A percentile compares a stretch with the other conserved stretches of the same genome.
Evolutionary conservation across 2,113 vertebrate species (phyloP).

Genomic region (Campylomormyrus numenius): DNA sequence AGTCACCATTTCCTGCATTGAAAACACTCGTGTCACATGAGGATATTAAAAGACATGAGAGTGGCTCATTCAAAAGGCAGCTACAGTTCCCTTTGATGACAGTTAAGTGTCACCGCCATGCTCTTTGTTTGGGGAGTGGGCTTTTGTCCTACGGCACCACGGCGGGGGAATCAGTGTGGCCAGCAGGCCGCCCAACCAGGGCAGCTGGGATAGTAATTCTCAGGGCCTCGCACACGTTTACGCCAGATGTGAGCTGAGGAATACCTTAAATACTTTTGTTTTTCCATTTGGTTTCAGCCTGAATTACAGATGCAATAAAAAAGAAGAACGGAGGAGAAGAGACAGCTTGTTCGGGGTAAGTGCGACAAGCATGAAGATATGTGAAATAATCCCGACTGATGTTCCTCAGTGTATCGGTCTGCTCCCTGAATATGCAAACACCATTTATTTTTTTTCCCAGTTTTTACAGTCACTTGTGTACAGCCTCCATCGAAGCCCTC

Average conservation of each 20-base stretch:
- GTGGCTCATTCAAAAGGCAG: background rate
- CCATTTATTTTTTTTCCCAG: background rate
- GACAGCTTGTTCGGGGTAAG: background rate
- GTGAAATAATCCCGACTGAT: background rate
- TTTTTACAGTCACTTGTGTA: background rate
- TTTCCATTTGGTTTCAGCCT: slow-evolving; percentile 24
- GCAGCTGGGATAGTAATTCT: slow-evolving; percentile 10
- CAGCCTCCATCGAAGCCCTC: background rate
- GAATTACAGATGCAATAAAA: slow-evolving; percentile 13
- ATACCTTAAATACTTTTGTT: slow-evolving; percentile 25
- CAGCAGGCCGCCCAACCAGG: background rate
- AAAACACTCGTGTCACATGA: background rate
- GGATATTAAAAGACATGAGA: background rate
- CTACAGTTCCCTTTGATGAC: background rate
- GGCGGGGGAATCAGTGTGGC: background rate
- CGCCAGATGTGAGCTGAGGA: slow-evolving; percentile 27
- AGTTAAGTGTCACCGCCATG: background rate
- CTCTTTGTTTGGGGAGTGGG: background rate
- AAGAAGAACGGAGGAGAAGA: background rate
- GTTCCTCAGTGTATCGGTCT: background rate
- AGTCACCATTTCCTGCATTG: background rate
- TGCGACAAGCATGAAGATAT: background rate
- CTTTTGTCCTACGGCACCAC: background rate
- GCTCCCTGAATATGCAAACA: background rate
- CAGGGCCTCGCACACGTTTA: slow-evolving; percentile 21